phyloP scores from a whole-genome alignment of 1,140 invertebrate genomes.

The Platyscapa corneri region DNA sequence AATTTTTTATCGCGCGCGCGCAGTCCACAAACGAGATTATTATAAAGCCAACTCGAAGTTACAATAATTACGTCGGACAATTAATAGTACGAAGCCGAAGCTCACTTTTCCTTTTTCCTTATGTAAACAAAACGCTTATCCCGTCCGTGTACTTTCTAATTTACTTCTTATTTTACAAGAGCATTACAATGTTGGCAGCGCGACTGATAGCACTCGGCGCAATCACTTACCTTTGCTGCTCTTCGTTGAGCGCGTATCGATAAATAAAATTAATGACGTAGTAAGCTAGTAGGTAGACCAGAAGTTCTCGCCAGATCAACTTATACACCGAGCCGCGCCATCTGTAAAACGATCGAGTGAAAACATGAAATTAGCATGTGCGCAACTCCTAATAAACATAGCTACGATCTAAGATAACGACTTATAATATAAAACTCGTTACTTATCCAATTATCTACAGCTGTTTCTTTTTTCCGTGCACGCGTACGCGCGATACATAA shows the following conservation, averaged over 20 bases:
- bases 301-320: slow-evolving; percentile 93
- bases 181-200: not conserved
- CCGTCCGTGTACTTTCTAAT: not conserved
- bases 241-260: slow-evolving; percentile 86
- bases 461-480: not conserved
- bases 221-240: slow-evolving; percentile 86
- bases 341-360: slow-evolving; percentile 75
- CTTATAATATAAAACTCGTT: not conserved
- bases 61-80: not conserved
- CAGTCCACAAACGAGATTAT: not conserved
- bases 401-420: not conserved
- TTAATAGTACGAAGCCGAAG: not conserved
- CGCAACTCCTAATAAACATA: not conserved
- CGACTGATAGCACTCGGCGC: not conserved
- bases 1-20: not conserved
- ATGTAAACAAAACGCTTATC: not conserved
- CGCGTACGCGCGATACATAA: not conserved
- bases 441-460: not conserved
- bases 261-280: slow-evolving; percentile 92
- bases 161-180: not conserved
- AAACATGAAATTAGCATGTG: slow-evolving; percentile 26
- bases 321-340: slow-evolving; percentile 99
- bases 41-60: not conserved
- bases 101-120: not conserved
- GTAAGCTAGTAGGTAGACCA: slow-evolving; percentile 91